Evolutionary conservation across 2,888 invertebrate species (phyloP).

Genomic region (Siphlonurus alternatus): DNA sequence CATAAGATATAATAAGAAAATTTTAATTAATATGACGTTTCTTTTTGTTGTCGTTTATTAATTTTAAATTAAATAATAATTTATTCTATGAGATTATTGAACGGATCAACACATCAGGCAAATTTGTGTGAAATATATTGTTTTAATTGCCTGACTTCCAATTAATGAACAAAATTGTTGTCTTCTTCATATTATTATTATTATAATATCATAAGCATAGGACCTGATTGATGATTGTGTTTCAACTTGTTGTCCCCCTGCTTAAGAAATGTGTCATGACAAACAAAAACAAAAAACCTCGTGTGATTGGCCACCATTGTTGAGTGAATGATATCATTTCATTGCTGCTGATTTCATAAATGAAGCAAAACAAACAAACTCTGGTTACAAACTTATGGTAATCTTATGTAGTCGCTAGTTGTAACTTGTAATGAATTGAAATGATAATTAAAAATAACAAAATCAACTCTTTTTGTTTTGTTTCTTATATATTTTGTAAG

Average conservation of each 20-base stretch:
- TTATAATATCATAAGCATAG: too few species aligned
- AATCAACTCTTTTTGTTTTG: too few species aligned
- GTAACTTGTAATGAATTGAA: not conserved
- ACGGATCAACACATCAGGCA: not conserved
- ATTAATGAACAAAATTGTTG: not conserved
- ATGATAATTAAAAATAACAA: not conserved
- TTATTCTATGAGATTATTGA: not conserved
- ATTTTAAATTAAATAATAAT: not conserved
- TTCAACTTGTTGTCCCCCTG: not conserved
- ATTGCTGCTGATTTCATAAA: not conserved
- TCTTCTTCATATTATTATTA: not conserved
- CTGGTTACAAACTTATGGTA: not conserved
- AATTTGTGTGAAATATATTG: not conserved
- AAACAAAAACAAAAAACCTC: not conserved
- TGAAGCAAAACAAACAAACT: not conserved
- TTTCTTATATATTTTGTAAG: too few species aligned
- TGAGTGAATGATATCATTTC: not conserved
- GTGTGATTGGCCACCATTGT: not conserved
- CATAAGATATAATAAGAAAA: too few species aligned
- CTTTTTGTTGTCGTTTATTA: not conserved
- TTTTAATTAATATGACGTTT: not conserved
- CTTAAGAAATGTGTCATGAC: not conserved
- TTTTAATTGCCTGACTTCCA: not conserved
- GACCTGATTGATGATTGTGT: too few species aligned
- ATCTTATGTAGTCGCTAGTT: not conserved